phyloP scores from a whole-genome alignment of 2,797 vertebrate species.

The Poeciliopsis infans region DNA sequence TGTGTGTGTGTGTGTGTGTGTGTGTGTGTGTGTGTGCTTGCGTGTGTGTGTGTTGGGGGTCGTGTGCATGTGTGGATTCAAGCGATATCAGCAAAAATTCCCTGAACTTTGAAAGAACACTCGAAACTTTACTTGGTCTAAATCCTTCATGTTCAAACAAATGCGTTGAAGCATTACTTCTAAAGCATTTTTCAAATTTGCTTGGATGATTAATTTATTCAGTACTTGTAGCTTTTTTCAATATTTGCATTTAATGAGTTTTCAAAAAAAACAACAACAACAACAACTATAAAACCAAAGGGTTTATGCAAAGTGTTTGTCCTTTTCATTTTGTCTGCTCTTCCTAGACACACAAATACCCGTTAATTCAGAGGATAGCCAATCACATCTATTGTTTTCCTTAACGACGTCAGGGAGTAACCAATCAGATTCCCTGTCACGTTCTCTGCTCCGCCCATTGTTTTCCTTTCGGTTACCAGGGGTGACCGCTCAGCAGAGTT shows the following conservation, averaged over 20 bases:
- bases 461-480: conserved; percentile 51
- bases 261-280: not conserved
- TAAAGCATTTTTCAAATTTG: not conserved
- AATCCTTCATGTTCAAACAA: not conserved
- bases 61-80: not conserved
- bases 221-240: not conserved
- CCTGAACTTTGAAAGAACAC: not conserved
- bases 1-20: accelerated
- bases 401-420: not conserved
- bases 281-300: not conserved
- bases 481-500: conserved; percentile 52
- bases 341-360: not conserved
- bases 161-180: not conserved
- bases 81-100: not conserved
- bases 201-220: not conserved
- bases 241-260: not conserved
- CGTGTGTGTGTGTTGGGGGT: too few species aligned
- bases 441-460: conserved; percentile 16
- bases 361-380: not conserved
- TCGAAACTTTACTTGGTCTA: not conserved
- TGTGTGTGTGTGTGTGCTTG: accelerated
- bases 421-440: conserved; percentile 22
- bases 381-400: not conserved
- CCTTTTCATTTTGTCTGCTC: not conserved
- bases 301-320: not conserved